These are phyloP conservation scores for Sycophila texana DNA, from an alignment of 2,888 invertebrate genomes.

Conservation along the genomic window DNA sequence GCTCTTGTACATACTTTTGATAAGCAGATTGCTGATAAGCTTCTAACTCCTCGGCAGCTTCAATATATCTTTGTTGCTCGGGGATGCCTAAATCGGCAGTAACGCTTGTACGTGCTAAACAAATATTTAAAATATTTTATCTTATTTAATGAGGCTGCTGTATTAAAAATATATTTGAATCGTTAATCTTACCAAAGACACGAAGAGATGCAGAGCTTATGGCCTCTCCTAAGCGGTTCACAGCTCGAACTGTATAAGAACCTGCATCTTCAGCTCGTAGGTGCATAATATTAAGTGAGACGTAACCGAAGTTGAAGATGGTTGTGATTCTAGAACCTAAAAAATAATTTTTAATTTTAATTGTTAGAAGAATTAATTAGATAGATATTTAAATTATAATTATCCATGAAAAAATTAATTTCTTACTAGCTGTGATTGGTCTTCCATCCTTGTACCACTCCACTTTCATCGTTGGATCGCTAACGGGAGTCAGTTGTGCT, in stretches of 20 bases:
- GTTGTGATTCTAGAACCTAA: constrained; percentile 52
- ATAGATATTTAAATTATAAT: too few relatives aligned
- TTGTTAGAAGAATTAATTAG: not conserved
- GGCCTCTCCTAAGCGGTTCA: constrained; percentile 93
- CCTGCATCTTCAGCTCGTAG: constrained; percentile 99
- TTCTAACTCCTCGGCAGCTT: constrained; percentile 93
- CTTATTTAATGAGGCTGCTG: not conserved
- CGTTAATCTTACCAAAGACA: constrained; percentile 78
- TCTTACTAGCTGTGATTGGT: constrained; percentile 92
- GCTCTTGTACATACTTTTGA: constrained; percentile 87
- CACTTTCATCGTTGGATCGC: constrained; percentile 94
- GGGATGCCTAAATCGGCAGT: constrained; percentile 92
- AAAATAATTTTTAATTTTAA: not conserved
- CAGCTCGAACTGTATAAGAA: constrained; percentile 93
- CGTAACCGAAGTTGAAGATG: constrained; percentile 98
- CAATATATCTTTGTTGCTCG: constrained; percentile 93
- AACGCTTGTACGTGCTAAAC: constrained; percentile 84
- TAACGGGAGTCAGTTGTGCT: constrained; percentile 93
- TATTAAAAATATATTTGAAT: constrained; percentile 8
- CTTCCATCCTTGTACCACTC: constrained; percentile 97
- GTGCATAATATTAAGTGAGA: constrained; percentile 98
- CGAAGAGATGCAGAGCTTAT: constrained; percentile 87
- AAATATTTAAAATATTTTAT: not conserved
- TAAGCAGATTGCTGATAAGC: constrained; percentile 90
- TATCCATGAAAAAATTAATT: not conserved